Conservation (phyloP, 2,888 invertebrate genomes). For the Schizaphis graminum region DNA sequence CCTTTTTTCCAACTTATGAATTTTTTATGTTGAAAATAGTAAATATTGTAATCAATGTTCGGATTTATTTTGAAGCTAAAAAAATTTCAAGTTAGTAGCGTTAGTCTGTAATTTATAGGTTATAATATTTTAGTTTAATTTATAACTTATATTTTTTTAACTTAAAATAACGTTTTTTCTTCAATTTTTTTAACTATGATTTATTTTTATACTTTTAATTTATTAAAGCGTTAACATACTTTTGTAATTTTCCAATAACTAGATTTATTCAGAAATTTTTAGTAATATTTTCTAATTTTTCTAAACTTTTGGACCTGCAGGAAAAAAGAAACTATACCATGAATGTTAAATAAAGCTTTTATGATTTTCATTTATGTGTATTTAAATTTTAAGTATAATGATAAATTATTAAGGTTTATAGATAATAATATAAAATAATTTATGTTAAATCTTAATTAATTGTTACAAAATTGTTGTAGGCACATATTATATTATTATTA, state of each 20-base stretch:
- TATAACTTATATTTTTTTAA: neutral
- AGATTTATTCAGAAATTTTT: neutral
- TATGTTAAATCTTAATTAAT: neutral
- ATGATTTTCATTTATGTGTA: neutral
- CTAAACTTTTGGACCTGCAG: neutral
- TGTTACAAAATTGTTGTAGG: neutral
- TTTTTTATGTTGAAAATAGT: neutral
- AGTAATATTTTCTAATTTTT: neutral
- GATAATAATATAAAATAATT: neutral
- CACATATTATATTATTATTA: neutral
- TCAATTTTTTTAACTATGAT: neutral
- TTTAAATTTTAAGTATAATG: neutral
- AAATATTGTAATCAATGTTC: neutral
- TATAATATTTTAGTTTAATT: neutral
- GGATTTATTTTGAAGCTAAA: neutral
- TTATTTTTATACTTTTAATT: neutral
- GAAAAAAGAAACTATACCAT: neutral
- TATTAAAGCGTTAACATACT: neutral
- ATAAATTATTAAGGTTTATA: neutral
- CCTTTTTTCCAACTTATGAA: neutral
- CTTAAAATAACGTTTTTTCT: neutral
- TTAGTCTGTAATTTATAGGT: neutral
- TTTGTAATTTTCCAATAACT: neutral
- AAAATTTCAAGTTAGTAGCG: neutral
- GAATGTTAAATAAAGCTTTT: neutral